Evolutionary conservation across 2,888 invertebrate genomes (phyloP), one percentile per base, ranked within the genome.

Genomic region (Andrena flavipes): DNA sequence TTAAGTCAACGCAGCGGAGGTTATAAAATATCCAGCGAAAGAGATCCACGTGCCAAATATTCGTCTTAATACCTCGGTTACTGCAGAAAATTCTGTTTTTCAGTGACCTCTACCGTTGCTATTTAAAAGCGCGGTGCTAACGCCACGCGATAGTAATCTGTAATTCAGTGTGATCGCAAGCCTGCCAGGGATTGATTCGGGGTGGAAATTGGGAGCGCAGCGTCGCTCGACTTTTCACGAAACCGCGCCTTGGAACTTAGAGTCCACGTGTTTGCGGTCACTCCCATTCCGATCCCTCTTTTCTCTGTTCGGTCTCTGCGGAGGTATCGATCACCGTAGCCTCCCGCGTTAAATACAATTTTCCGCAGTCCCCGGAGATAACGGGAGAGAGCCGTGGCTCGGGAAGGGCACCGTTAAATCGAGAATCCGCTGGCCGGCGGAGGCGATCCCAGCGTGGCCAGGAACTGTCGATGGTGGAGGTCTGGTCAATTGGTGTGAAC

Each of bases 401-500:
- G 63, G 29, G 26, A 26, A 42, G 71, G 62, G 65, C 42, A 48
- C 20, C 51, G 65, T 77, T 60, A 33, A 67, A 77, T 70, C 70
- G 80, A 71, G 42, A 60, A 65, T 67, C 65, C 51, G 5, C 7
- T 42, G 51, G 64, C 29, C 48, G 29, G 10, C 13, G 42, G 29
- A 54, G 54, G 2, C 30, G 63, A 62, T 71, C 51, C 42, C 79
- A 65, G 13, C 70, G 65, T 60, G 60, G 54, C 63, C 63, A 23
- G 49, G 20, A 26, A 26, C 33, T 23, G 51, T 65, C 69, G 59
- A 68, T 42, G 64, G 78, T 49, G 51, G 56, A 56, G 60, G 69
- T 70, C 78, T 70, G 71, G 71, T 79, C 80, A 79, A 80, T 80
- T 80, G 80, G 80, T 83, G 85, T 79, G 87, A 87, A 87, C 81